phyloP scores from a whole-genome alignment of 2,888 invertebrate genomes.

The Phaonia tiefii region DNA sequence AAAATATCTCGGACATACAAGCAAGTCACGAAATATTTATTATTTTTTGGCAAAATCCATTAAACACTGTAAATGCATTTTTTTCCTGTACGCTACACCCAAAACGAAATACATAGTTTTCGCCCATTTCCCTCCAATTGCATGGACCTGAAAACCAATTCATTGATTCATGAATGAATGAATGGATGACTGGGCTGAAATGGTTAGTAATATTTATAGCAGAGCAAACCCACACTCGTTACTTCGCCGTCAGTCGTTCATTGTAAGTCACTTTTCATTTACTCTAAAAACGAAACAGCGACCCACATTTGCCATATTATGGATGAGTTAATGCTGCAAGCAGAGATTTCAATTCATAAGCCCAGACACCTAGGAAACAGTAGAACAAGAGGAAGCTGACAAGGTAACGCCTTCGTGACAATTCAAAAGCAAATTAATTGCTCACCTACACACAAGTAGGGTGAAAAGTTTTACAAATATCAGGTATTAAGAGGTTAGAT shows the following conservation, averaged over 20 bases:
- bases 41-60: slow-evolving; percentile 22
- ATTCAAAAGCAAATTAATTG: slow-evolving; percentile 18
- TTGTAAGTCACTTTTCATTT: slow-evolving; percentile 22
- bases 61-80: slow-evolving; percentile 9
- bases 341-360: not conserved
- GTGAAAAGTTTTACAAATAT: no score
- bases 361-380: not conserved
- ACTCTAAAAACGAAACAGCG: not conserved
- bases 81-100: not conserved
- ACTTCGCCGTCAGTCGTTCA: not conserved
- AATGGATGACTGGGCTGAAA: not conserved
- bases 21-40: slow-evolving; percentile 18
- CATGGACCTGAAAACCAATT: slow-evolving; percentile 1
- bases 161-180: slow-evolving; percentile 38
- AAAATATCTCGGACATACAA: slow-evolving; percentile 16
- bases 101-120: slow-evolving; percentile 13
- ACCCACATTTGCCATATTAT: not conserved
- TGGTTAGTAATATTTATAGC: not conserved
- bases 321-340: slow-evolving; percentile 14
- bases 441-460: not conserved
- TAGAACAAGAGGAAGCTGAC: not conserved
- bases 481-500: no score
- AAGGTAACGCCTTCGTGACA: slow-evolving; percentile 9
- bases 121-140: slow-evolving; percentile 1
- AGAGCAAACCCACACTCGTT: slow-evolving; percentile 3